Base-by-base conservation (phyloP, 2,888 invertebrate species). In the Cancer borealis region DNA sequence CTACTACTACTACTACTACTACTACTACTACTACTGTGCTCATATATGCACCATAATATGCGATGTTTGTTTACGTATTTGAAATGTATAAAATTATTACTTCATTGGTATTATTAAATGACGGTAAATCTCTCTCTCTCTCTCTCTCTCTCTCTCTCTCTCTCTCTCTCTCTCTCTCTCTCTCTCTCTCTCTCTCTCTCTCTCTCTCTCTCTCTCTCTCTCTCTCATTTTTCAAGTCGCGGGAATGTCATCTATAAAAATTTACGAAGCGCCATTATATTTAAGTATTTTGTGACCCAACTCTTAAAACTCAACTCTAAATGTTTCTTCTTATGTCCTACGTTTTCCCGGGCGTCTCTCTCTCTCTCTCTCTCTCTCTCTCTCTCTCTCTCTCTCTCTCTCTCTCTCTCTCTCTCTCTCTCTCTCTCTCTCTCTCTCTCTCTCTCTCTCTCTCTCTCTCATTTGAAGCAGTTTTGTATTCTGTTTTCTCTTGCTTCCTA, bases 71-170 rank as follows among this genome's bases (percentile, higher is more conserved):
- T n/a, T n/a, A n/a, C n/a, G n/a, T n/a, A n/a, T n/a, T n/a, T n/a
- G n/a, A n/a, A n/a, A n/a, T n/a, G n/a, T n/a, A n/a, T n/a, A n/a
- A n/a, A n/a, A 54, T 14, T 54, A 54, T 14, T 54, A 54, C 54
- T 54, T 54, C 14, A 14, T 8, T 17, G 3, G 3, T 49, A 49
- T 49, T 49, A 49, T 49, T 49, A 10, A 6, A 49, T 49, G 49
- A 49, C 5, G 12, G 30, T 84, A 39, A 3, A 39, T 2, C 26
- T 88, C 88, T 88, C 89, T 89, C 89, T 89, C 89, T 49, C 89
- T 89, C 89, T 47, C 47, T 47, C 87, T 45, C 87, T 87, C 87
- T 87, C 87, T 45, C 87, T 87, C 60, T 60, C 60, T 60, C 60
- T 60, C 60, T 60, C 60, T 60, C 60, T 60, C 60, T 60, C 60